Percentiles rank a stretch among this genome's conserved stretches.
Conservation (phyloP, 2,888 invertebrate genomes). For the Hofmannophila pseudospretella region DNA sequence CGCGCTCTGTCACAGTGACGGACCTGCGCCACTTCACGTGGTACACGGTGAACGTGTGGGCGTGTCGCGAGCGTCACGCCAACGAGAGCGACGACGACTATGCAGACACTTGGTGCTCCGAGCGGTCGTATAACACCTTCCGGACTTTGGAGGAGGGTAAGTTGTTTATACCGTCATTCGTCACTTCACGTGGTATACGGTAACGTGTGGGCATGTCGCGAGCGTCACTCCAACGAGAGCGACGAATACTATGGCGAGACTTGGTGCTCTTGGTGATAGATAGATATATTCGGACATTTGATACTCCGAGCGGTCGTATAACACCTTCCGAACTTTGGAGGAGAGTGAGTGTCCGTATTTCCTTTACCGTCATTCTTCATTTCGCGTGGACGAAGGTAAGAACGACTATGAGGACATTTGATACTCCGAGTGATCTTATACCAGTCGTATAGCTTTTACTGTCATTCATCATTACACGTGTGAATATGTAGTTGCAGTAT, state of each 20-base stretch:
- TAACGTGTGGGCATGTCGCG: constrained; percentile 89
- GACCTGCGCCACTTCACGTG: constrained; percentile 86
- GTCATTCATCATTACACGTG: too few species aligned
- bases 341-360: constrained; percentile 43
- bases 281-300: too few species aligned
- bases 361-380: constrained; percentile 81
- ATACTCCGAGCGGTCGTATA: constrained; percentile 51
- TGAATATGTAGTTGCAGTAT: too few species aligned
- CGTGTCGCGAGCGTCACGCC: constrained; percentile 83
- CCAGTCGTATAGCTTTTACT: too few species aligned
- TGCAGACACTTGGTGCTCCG: constrained; percentile 68
- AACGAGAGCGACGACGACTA: constrained; percentile 67
- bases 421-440: constrained; percentile 51
- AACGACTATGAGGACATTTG: too few species aligned
- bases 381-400: constrained; percentile 87
- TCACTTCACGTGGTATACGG: constrained; percentile 88
- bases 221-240: constrained; percentile 73
- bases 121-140: constrained; percentile 53
- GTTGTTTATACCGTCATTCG: constrained; percentile 71
- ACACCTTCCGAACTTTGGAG: constrained; percentile 58
- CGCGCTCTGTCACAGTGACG: constrained; percentile 35
- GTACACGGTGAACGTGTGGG: constrained; percentile 86
- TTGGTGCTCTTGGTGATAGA: too few species aligned
- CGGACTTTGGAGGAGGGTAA: constrained; percentile 52
- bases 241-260: constrained; percentile 46